Evolutionary conservation across 2,888 invertebrate genomes (phyloP), one percentile per base, ranked within the genome.

Genomic region (Chymomyza amoena): DNA sequence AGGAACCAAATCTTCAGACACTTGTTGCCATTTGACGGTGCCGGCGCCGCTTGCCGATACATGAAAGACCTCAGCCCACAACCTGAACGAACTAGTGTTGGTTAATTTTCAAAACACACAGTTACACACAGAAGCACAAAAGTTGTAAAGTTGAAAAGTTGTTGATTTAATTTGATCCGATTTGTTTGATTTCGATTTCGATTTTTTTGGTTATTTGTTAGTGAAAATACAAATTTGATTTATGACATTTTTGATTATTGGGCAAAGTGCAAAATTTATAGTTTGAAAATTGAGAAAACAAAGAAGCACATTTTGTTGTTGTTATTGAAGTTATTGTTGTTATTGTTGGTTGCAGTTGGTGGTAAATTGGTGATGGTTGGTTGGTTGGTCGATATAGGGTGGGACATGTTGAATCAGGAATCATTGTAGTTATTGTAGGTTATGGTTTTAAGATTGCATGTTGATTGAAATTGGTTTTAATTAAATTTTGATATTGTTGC

Each of bases 61-160:
- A 93, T 98, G 97, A 93, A 98, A 99, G 90, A 99, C 98, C 93
- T 99, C 99, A 84, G 98, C 99, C 99, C 99, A 99, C 91, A 99
- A 93, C 93, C 99, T 97, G 94, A 88, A 93, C 90, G 91, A 91
- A 92, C 92, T 92, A 90, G 84, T 81, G 82, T 79, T 77, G 80
- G 85, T 86, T 86, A 86, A 85, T 85, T 78, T 73, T 75, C 64
- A 59, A 36, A 65, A 10, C 59, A 45, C 39, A 45, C 54, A 20
- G 75, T 66, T 76, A 79, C 54, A 73, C 65, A 54, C 20, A 64
- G 3, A 60, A 54, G 39, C 16, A 61, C 50, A 45, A 63, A 61
- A 59, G 39, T 61, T 57, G 64, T 18, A 54, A 36, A 62, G 57
- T 52, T 57, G 65, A 68, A 75, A 45, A 73, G 68, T 71, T 70